These are phyloP conservation scores for Brachionus plicatilis DNA, from an alignment of 1,140 invertebrate species.

Conservation along the genomic window DNA sequence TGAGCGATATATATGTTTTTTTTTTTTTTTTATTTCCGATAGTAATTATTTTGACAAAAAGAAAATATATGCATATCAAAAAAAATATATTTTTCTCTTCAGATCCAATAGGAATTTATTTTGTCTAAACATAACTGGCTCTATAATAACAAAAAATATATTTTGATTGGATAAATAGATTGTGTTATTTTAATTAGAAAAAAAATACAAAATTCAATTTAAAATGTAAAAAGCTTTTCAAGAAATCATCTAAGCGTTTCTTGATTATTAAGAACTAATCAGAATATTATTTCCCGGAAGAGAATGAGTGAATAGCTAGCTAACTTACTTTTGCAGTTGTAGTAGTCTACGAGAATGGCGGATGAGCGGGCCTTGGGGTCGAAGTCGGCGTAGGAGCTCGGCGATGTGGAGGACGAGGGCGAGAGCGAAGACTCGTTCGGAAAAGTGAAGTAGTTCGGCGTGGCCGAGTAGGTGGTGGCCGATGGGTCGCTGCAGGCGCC, in stretches of 20 bases:
- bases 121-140: not conserved
- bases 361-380: not conserved
- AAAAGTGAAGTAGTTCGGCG: not conserved
- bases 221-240: not conserved
- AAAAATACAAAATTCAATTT: not conserved
- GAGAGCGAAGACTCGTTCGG: conserved; percentile 4
- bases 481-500: not conserved
- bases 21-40: not conserved
- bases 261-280: conserved; percentile 31
- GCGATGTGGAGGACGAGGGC: not conserved
- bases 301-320: not conserved
- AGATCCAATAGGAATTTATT: not conserved
- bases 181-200: not conserved
- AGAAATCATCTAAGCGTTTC: conserved; percentile 27
- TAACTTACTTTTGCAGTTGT: conserved; percentile 24
- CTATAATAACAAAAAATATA: not conserved
- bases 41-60: not conserved
- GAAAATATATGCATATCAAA: not conserved
- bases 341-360: conserved; percentile 4
- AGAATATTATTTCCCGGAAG: conserved; percentile 6
- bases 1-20: not conserved
- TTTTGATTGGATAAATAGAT: not conserved
- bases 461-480: not conserved
- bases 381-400: not conserved
- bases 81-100: not conserved